phyloP scores from a whole-genome alignment of 2,797 vertebrate species.

The Galaxias olidus region DNA sequence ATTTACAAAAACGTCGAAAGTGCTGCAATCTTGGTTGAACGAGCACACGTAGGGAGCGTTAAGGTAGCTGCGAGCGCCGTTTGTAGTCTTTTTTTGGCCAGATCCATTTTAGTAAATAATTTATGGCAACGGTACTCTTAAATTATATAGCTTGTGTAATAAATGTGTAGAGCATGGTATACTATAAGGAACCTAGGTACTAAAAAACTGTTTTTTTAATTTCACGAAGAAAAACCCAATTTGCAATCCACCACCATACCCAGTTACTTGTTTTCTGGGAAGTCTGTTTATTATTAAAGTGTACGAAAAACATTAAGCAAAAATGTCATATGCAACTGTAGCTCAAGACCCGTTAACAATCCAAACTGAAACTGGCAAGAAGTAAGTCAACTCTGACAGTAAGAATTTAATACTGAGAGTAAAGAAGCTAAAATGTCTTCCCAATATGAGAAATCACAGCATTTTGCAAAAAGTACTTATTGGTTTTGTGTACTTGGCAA shows the following conservation, averaged over 20 bases:
- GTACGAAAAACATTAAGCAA: conserved; percentile 72
- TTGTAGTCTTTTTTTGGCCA: too few relatives aligned
- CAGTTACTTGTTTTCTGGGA: conserved; percentile 64
- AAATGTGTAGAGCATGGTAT: too few relatives aligned
- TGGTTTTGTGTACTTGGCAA: conserved; percentile 75
- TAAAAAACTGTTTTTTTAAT: conserved; percentile 60
- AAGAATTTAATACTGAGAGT: conserved; percentile 81
- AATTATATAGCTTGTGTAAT: too few relatives aligned
- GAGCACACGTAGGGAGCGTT: too few relatives aligned
- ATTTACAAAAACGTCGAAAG: too few relatives aligned
- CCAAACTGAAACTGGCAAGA: conserved; percentile 64
- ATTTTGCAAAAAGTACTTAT: conserved; percentile 75
- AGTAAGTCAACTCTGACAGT: conserved; percentile 66
- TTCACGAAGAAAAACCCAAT: conserved; percentile 62
- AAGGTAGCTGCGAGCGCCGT: too few relatives aligned
- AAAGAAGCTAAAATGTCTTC: conserved; percentile 78
- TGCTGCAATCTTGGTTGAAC: too few relatives aligned
- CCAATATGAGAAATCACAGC: conserved; percentile 85
- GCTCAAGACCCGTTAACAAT: conserved; percentile 48
- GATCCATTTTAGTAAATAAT: too few relatives aligned
- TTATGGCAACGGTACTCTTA: too few relatives aligned
- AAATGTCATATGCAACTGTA: conserved; percentile 62
- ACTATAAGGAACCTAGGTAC: too few relatives aligned
- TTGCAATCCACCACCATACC: conserved; percentile 72
- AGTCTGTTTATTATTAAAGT: conserved; percentile 67